Conservation (phyloP, 2,888 invertebrate genomes). For the Periphyllus acericola region DNA sequence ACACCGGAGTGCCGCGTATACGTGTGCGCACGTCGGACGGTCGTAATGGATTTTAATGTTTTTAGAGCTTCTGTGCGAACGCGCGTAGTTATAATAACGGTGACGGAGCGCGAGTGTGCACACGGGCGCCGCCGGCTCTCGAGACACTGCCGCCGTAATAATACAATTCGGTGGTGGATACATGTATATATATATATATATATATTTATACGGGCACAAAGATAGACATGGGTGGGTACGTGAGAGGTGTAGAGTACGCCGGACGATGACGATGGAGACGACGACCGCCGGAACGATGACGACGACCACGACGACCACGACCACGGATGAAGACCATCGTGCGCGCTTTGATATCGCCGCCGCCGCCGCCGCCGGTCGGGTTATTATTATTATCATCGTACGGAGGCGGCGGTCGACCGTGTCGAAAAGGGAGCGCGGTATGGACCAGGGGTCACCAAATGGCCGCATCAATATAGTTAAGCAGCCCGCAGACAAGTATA, state of each 20-base stretch:
- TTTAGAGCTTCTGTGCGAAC: conserved; percentile 58
- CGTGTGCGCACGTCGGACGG: not conserved
- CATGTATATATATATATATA: not conserved
- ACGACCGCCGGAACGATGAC: not conserved
- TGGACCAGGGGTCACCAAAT: not conserved
- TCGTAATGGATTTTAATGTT: conserved; percentile 55
- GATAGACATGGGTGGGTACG: not conserved
- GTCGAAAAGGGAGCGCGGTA: not conserved
- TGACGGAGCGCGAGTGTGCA: conserved; percentile 8
- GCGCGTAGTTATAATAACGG: conserved; percentile 36
- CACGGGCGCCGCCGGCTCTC: conserved; percentile 40
- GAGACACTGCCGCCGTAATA: not conserved
- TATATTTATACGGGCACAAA: not conserved
- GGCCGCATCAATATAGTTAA: not conserved
- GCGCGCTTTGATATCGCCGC: conserved; percentile 1
- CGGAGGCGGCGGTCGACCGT: conserved; percentile 8
- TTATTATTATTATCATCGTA: not conserved
- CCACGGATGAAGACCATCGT: not conserved
- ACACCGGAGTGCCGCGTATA: not conserved
- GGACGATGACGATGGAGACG: not conserved
- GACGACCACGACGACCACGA: not conserved
- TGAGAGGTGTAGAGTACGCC: not conserved
- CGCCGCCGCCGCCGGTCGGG: not conserved
- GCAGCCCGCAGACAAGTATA: not conserved
- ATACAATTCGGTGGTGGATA: not conserved